Conservation (phyloP, 2,113 vertebrate species). For the Speoplatyrhinus poulsoni region DNA sequence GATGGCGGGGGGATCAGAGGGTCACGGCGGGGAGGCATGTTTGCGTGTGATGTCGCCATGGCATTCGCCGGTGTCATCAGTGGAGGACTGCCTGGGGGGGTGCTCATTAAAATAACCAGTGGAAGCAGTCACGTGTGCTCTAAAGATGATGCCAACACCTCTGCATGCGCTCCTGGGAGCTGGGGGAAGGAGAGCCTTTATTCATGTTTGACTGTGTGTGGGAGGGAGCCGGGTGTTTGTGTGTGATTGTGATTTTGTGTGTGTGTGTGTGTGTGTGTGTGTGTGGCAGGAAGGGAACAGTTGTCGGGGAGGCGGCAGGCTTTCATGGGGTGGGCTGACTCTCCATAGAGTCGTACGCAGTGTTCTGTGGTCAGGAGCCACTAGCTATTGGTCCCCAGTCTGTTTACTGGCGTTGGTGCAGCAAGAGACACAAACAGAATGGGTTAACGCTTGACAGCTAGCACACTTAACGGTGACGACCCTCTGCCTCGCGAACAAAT, state of each 20-base stretch:
- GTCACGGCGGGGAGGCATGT: conserved; percentile 69
- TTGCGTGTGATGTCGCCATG: conserved; percentile 66
- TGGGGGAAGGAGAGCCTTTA: conserved; percentile 62
- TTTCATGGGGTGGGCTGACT: conserved; percentile 46
- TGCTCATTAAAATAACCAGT: conserved; percentile 81
- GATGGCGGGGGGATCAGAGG: conserved; percentile 75
- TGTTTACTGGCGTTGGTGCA: background rate
- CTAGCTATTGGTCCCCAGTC: conserved; percentile 45
- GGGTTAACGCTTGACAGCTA: too few species aligned
- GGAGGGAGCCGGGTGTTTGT: conserved; percentile 39
- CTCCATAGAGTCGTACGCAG: conserved; percentile 46
- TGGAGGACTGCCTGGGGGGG: conserved; percentile 68
- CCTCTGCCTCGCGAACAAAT: too few species aligned
- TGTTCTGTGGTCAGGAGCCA: conserved; percentile 45
- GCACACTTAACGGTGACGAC: too few species aligned
- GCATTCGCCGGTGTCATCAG: conserved; percentile 69
- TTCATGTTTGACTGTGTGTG: conserved; percentile 67
- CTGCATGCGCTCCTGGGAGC: conserved; percentile 67
- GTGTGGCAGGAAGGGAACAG: conserved; percentile 63
- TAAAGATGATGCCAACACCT: conserved; percentile 72
- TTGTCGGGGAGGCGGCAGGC: conserved; percentile 73
- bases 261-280: conserved; percentile 44
- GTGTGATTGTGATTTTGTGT: conserved; percentile 4
- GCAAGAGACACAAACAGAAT: too few species aligned
- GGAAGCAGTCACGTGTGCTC: conserved; percentile 67